Percentiles rank a stretch among this genome's conserved stretches.
phyloP scores from a whole-genome alignment of 2,113 vertebrate genomes.

The Centropus unirufus region DNA sequence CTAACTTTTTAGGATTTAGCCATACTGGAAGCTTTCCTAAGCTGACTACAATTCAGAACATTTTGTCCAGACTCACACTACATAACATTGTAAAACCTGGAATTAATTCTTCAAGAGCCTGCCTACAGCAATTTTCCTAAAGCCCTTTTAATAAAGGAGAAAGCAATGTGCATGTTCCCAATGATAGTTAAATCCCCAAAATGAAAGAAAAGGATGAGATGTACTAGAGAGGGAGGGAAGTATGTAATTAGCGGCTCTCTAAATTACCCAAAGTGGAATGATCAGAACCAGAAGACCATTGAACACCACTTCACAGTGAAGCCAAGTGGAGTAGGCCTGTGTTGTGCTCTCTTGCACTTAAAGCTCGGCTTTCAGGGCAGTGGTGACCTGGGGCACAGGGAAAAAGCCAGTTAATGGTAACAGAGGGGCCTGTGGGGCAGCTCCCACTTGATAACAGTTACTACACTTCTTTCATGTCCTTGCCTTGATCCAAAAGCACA shows the following conservation, averaged over 20 bases:
- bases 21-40: not conserved
- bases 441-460: rapidly evolving
- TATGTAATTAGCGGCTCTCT: constrained; percentile 32
- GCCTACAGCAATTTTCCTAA: not conserved
- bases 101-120: constrained; percentile 39
- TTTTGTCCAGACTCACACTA: not conserved
- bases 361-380: not conserved
- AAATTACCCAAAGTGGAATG: not conserved
- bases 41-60: not conserved
- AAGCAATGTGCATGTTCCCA: not conserved
- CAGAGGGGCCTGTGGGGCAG: rapidly evolving
- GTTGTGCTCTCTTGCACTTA: not conserved
- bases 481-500: not conserved
- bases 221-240: not conserved
- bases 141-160: not conserved
- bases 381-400: not conserved
- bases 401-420: not conserved
- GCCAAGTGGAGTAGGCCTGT: not conserved
- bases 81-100: not conserved
- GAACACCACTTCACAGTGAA: not conserved
- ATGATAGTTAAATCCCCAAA: not conserved
- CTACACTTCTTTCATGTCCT: not conserved
- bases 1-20: not conserved
- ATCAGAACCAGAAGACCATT: not conserved
- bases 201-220: not conserved